These are phyloP conservation scores for Pomacea canaliculata DNA, from an alignment of 2,888 invertebrate species.

Conservation along the genomic window DNA sequence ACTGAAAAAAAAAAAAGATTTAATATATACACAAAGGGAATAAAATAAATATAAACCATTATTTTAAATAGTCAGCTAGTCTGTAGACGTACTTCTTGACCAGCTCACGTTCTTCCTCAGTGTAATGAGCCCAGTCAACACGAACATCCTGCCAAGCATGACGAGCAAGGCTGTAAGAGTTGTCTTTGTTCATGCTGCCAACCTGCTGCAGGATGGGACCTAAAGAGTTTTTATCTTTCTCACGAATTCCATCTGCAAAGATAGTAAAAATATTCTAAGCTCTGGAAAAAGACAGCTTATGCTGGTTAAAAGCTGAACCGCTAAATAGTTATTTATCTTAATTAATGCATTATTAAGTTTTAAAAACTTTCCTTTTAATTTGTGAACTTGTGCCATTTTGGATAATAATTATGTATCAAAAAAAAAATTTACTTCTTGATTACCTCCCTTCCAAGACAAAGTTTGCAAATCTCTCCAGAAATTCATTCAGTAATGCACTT, in stretches of 20 bases:
- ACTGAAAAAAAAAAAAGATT: no score
- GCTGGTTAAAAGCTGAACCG: no score
- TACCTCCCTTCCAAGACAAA: no score
- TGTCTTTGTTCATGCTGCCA: constrained; percentile 83
- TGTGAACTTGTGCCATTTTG: not conserved
- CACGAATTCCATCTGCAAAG: constrained; percentile 87
- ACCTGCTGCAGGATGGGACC: constrained; percentile 85
- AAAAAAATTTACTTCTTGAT: no score
- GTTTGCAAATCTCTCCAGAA: no score
- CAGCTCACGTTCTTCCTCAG: constrained; percentile 86
- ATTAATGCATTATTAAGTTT: not conserved
- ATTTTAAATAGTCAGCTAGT: not conserved
- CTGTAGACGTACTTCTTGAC: constrained; percentile 79
- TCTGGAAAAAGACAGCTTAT: no score
- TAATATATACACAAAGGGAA: not conserved
- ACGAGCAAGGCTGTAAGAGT: constrained; percentile 88
- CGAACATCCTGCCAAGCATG: constrained; percentile 89
- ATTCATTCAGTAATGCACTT: no score
- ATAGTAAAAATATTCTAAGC: not conserved
- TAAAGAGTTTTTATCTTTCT: constrained; percentile 83
- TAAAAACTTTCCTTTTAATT: not conserved
- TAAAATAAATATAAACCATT: not conserved
- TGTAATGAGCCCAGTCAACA: constrained; percentile 91
- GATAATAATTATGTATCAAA: not conserved
- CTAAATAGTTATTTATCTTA: not conserved